Conservation (phyloP, 2,888 invertebrate genomes). For the Philopedon plagiatum region DNA sequence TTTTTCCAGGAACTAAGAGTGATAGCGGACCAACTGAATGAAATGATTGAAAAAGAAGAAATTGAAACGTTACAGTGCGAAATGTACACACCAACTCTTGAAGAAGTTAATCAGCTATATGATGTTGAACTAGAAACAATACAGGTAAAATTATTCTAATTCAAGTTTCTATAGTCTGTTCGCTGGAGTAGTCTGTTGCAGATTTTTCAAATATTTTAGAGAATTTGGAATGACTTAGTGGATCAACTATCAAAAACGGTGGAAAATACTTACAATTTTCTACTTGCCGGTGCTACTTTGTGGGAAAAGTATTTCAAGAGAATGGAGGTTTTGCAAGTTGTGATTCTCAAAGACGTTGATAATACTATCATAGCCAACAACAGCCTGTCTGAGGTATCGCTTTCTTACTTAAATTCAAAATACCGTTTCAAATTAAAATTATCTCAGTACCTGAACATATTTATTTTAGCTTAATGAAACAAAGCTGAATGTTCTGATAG, state of each 20-base stretch:
- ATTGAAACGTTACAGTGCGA: constrained; percentile 50
- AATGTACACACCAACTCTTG: constrained; percentile 55
- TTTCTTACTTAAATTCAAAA: too few relatives aligned
- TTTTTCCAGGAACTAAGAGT: constrained; percentile 58
- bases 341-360: constrained; percentile 58
- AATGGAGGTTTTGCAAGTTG: constrained; percentile 52
- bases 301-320: constrained; percentile 61
- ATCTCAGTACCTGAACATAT: background rate
- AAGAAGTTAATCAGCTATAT: constrained; percentile 51
- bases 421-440: too few relatives aligned
- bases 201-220: constrained; percentile 43
- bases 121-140: constrained; percentile 49
- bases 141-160: too few relatives aligned
- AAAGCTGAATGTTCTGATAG: constrained; percentile 58
- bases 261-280: constrained; percentile 54
- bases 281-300: constrained; percentile 55
- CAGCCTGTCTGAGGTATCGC: background rate
- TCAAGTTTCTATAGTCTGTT: too few relatives aligned
- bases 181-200: too few relatives aligned
- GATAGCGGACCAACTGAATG: constrained; percentile 37
- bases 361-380: constrained; percentile 47
- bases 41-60: constrained; percentile 42
- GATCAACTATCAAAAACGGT: constrained; percentile 53
- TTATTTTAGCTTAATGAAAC: constrained; percentile 52
- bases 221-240: constrained; percentile 56